These are phyloP conservation scores for Apantesis nais DNA, from an alignment of 2,888 invertebrate genomes.

Conservation along the genomic window DNA sequence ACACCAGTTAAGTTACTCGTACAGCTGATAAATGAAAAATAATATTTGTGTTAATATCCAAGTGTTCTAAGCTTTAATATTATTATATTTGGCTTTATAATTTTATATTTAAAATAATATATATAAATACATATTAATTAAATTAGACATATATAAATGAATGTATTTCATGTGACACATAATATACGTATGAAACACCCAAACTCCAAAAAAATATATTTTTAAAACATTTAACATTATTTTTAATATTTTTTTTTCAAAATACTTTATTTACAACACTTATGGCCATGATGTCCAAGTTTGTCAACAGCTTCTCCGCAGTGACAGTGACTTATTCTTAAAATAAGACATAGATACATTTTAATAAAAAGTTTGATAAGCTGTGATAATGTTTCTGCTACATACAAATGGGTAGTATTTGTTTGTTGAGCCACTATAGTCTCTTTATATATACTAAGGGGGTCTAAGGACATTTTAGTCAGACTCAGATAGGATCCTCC, in stretches of 20 bases:
- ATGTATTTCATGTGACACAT: too few relatives aligned
- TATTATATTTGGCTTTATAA: neutral
- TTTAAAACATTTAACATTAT: too few relatives aligned
- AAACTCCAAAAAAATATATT: too few relatives aligned
- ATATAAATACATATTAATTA: neutral
- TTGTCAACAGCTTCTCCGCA: too few relatives aligned
- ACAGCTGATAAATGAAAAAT: neutral
- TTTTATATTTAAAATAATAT: neutral
- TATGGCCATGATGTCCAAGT: too few relatives aligned
- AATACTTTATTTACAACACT: too few relatives aligned
- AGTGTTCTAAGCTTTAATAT: neutral
- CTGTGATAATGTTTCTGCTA: neutral
- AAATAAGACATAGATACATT: neutral
- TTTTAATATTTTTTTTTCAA: too few relatives aligned
- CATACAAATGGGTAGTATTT: neutral
- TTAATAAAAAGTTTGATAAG: neutral
- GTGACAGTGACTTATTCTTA: too few relatives aligned
- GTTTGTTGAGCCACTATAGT: too few relatives aligned
- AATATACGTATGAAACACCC: too few relatives aligned
- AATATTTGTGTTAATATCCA: neutral
- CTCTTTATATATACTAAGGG: neutral
- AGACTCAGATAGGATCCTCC: neutral
- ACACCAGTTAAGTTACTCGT: constrained; percentile 13
- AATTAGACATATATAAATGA: too few relatives aligned
- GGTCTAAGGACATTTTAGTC: neutral